Evolutionary conservation across 2,888 invertebrate genomes (phyloP).

Genomic region (Thelaira solivaga): DNA sequence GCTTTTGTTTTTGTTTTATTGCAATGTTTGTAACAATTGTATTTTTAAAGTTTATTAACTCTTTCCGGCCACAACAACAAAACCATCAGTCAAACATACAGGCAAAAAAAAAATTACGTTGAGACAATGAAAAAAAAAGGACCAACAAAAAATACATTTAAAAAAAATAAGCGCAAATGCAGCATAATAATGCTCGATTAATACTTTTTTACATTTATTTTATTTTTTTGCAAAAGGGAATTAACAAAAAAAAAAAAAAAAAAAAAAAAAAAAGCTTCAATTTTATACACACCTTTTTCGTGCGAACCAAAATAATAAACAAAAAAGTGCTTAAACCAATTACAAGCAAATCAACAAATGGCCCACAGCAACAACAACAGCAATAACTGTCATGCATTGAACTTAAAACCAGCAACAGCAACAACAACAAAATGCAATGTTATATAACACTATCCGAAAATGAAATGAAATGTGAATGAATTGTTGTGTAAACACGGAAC

Average conservation of each 20-base stretch:
- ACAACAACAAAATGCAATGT: neutral
- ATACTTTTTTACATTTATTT: too few relatives aligned
- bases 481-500: neutral
- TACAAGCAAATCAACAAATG: constrained; percentile 6
- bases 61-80: neutral
- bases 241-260: neutral
- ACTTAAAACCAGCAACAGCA: neutral
- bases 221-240: constrained; percentile 19
- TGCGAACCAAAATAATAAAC: too few relatives aligned
- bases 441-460: constrained; percentile 41
- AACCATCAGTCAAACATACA: neutral
- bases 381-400: constrained; percentile 24
- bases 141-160: neutral
- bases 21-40: too few relatives aligned
- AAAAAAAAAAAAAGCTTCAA: constrained; percentile 10
- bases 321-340: neutral
- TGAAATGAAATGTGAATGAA: constrained; percentile 37
- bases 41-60: constrained; percentile 36
- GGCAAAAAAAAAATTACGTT: constrained; percentile 6
- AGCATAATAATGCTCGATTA: constrained; percentile 24
- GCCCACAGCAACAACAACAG: neutral
- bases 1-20: too few relatives aligned
- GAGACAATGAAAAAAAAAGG: constrained; percentile 9
- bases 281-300: constrained; percentile 34
- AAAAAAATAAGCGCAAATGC: constrained; percentile 11